Evolutionary conservation across 2,113 vertebrate genomes (phyloP).

Genomic region (Pelodiscus sinensis): DNA sequence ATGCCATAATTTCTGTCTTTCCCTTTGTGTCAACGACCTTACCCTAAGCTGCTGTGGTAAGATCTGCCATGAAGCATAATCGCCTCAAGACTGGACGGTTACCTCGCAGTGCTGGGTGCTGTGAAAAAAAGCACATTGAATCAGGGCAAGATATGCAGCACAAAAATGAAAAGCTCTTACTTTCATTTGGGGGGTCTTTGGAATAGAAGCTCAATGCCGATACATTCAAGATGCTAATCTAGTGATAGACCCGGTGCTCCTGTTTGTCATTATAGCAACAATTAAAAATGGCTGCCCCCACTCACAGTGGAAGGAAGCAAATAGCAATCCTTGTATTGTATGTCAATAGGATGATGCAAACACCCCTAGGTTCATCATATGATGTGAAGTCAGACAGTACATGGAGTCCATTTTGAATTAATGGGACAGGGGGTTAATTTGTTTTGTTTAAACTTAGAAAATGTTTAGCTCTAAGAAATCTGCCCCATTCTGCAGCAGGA

Average conservation of each 20-base stretch:
- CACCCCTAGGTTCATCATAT: constrained; percentile 11
- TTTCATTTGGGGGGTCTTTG: constrained; percentile 30
- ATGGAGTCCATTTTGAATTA: constrained; percentile 36
- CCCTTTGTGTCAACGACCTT: neutral
- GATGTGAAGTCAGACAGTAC: neutral
- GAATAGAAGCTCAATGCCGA: constrained; percentile 47
- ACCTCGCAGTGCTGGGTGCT: accelerated
- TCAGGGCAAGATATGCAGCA: constrained; percentile 17
- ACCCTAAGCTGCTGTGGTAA: neutral
- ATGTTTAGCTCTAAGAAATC: constrained; percentile 36
- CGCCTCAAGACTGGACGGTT: neutral
- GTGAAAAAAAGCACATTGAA: constrained; percentile 36
- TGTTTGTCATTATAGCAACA: constrained; percentile 57
- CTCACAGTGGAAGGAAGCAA: constrained; percentile 26
- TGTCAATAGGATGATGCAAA: constrained; percentile 44
- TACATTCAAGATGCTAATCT: constrained; percentile 49
- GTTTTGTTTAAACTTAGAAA: constrained; percentile 56
- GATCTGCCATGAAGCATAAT: accelerated
- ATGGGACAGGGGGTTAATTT: neutral
- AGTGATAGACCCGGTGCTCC: constrained; percentile 53
- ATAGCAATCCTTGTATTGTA: constrained; percentile 47
- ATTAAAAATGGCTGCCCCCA: constrained; percentile 32
- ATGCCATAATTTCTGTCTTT: neutral
- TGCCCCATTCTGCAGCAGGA: neutral
- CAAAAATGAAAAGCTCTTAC: constrained; percentile 56